These are phyloP conservation scores for Brevimyrus niger DNA, from an alignment of 2,113 vertebrate species.

Conservation along the genomic window DNA sequence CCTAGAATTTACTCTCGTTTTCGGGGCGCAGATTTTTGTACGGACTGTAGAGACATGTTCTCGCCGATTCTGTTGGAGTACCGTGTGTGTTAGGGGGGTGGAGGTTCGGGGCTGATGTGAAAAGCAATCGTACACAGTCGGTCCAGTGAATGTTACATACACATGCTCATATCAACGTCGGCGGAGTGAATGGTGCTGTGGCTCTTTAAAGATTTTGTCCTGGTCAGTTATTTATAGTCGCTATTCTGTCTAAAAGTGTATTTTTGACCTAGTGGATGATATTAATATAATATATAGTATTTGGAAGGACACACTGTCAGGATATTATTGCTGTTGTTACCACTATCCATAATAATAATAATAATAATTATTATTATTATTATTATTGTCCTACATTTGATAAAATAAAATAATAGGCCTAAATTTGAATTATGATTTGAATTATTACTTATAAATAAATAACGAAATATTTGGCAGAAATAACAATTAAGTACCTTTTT, in stretches of 20 bases:
- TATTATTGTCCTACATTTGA: neutral
- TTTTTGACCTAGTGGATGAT: neutral
- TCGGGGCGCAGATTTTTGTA: neutral
- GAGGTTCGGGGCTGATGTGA: neutral
- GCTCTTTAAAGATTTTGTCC: neutral
- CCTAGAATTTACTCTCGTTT: neutral
- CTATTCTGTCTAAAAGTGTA: neutral
- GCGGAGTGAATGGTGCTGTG: neutral
- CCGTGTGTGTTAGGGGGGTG: neutral
- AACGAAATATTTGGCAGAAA: neutral
- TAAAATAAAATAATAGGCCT: neutral
- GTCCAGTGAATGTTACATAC: neutral
- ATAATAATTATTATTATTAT: too few species aligned
- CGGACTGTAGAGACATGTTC: neutral
- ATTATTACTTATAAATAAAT: neutral
- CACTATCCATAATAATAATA: neutral
- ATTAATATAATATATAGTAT: neutral
- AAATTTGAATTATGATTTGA: neutral
- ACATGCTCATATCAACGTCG: neutral
- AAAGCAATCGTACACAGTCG: neutral
- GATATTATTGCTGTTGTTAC: neutral
- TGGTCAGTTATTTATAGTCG: neutral
- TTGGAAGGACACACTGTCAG: neutral
- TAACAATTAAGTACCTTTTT: neutral
- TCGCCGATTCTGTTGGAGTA: neutral